phyloP scores from a whole-genome alignment of 2,888 invertebrate genomes.

The Drosophila siamana region DNA sequence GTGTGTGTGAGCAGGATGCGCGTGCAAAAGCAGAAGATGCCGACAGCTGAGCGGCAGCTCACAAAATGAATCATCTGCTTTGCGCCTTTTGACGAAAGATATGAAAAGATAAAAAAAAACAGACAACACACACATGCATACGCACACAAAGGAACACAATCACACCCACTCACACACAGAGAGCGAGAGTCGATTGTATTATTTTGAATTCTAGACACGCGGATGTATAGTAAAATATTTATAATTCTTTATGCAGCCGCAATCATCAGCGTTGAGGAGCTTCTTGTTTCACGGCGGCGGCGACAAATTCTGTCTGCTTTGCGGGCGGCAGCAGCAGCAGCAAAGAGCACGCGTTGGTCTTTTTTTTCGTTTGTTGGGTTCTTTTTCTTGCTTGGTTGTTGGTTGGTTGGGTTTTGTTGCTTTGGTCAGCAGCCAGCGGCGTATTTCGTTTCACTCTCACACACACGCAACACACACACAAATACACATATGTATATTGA shows the following conservation, averaged over 20 bases:
- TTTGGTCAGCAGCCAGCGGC: constrained; percentile 51
- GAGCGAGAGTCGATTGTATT: constrained; percentile 30
- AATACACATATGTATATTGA: constrained; percentile 19
- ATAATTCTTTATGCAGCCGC: constrained; percentile 58
- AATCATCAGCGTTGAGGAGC: constrained; percentile 4
- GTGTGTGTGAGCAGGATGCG: constrained; percentile 49
- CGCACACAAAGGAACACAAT: constrained; percentile 23
- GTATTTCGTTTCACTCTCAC: constrained; percentile 51
- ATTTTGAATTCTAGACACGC: constrained; percentile 73
- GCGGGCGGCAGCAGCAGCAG: constrained; percentile 58
- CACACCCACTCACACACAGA: constrained; percentile 31
- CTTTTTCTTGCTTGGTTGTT: constrained; percentile 6
- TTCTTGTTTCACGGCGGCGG: constrained; percentile 48
- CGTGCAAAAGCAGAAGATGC: constrained; percentile 23
- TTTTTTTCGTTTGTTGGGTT: constrained; percentile 36
- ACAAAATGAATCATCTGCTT: constrained; percentile 62
- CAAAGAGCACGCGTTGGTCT: constrained; percentile 67
- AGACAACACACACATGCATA: constrained; percentile 28
- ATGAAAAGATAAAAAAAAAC: constrained; percentile 62
- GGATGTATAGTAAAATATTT: constrained; percentile 58
- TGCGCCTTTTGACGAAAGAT: constrained; percentile 54
- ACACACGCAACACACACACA: constrained; percentile 24
- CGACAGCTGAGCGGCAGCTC: constrained; percentile 55
- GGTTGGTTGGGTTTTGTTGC: constrained; percentile 15
- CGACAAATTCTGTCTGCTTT: constrained; percentile 55